phyloP scores from a whole-genome alignment of 2,113 vertebrate genomes.

The Anhinga anhinga region DNA sequence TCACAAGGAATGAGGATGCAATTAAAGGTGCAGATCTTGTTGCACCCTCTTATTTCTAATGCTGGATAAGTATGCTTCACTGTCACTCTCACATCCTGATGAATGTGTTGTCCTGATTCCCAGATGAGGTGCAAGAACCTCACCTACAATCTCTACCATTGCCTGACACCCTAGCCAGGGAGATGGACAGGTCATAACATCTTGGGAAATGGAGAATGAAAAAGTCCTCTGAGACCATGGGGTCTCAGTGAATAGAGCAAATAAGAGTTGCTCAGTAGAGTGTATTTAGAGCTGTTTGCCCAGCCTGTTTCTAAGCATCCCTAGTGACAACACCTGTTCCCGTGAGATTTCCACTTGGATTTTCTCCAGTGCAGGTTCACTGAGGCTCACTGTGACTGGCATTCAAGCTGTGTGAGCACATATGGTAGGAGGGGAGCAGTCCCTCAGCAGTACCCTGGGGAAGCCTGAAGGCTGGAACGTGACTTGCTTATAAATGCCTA shows the following conservation, averaged over 20 bases:
- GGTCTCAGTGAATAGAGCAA: not conserved
- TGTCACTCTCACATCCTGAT: not conserved
- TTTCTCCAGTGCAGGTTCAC: conserved; percentile 18
- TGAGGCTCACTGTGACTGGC: not conserved
- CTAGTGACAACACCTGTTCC: not conserved
- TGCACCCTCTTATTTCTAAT: not conserved
- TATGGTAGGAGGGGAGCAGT: conserved; percentile 8
- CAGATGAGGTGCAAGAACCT: not conserved
- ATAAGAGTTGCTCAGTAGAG: not conserved
- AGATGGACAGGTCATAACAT: not conserved
- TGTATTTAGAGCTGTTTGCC: not conserved
- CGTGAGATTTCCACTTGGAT: not conserved
- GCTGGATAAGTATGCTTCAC: not conserved
- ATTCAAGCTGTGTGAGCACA: conserved; percentile 11
- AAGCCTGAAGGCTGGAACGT: not conserved
- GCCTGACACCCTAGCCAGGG: not conserved
- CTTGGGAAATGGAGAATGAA: not conserved
- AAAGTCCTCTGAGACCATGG: not conserved
- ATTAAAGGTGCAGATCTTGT: conserved; percentile 16
- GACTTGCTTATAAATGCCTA: not conserved
- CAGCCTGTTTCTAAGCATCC: conserved; percentile 21
- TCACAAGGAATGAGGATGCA: not conserved
- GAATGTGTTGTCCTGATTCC: not conserved
- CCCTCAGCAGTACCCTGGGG: not conserved
- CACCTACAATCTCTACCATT: not conserved